These are phyloP conservation scores for Zaprionus kolodkinae DNA, from an alignment of 1,140 invertebrate species.

Conservation along the genomic window DNA sequence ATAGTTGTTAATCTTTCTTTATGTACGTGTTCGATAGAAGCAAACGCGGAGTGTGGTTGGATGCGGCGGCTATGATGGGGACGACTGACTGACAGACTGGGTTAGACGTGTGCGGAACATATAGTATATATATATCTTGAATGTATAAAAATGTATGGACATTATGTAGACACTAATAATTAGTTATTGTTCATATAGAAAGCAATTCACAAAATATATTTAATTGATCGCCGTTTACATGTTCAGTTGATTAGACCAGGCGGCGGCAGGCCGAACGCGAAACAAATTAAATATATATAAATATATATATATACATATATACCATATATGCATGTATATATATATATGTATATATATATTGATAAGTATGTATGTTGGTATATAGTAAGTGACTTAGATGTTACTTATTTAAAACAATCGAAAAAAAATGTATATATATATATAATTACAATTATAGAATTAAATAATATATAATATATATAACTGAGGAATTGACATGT, in stretches of 20 bases:
- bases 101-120: not conserved
- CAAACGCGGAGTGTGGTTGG: not conserved
- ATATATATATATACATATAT: not conserved
- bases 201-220: slow-evolving; percentile 18
- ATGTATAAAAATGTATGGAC: not conserved
- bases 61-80: not conserved
- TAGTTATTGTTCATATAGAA: slow-evolving; percentile 6
- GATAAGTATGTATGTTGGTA: not conserved
- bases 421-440: slow-evolving; percentile 2
- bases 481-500: slow-evolving; percentile 9
- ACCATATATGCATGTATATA: not conserved
- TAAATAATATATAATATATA: slow-evolving; percentile 4
- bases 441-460: slow-evolving; percentile 3
- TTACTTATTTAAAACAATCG: slow-evolving; percentile 12
- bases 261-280: slow-evolving; percentile 1
- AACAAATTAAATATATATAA: slow-evolving; percentile 16
- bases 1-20: not conserved
- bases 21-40: too few species aligned
- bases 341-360: slow-evolving; percentile 4
- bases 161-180: slow-evolving; percentile 1
- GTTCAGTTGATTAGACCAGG: not conserved
- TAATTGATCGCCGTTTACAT: slow-evolving; percentile 9
- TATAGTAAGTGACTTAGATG: slow-evolving; percentile 13
- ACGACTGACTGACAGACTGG: not conserved
- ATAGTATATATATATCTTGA: not conserved